Percentiles rank a stretch among this genome's conserved stretches.
These are phyloP conservation scores for Campopleginae sp. DNA, from an alignment of 2,888 invertebrate genomes.

Conservation along the genomic window DNA sequence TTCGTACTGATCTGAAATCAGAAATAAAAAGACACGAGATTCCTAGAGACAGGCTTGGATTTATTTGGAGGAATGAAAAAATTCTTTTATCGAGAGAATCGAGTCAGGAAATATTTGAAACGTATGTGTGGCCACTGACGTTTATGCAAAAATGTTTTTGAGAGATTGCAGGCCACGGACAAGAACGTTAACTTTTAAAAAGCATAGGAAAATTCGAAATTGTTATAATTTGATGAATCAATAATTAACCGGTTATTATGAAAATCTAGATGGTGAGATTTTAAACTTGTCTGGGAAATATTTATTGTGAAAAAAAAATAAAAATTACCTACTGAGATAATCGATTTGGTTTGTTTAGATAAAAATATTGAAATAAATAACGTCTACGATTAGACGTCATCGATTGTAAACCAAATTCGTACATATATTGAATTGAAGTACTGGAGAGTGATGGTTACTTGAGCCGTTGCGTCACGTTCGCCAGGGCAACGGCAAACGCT, in stretches of 20 bases:
- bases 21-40: constrained; percentile 37
- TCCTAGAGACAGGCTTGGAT: constrained; percentile 39
- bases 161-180: not conserved
- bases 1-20: constrained; percentile 74
- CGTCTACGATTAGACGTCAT: constrained; percentile 48
- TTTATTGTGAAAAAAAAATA: constrained; percentile 4
- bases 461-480: constrained; percentile 97
- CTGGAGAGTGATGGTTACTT: constrained; percentile 87
- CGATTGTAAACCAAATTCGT: constrained; percentile 70
- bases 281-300: no score
- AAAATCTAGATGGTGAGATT: no score
- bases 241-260: no score
- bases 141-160: not conserved
- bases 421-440: constrained; percentile 75
- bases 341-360: not conserved
- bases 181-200: not conserved
- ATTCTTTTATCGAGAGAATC: not conserved
- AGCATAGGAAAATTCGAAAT: no score
- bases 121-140: not conserved
- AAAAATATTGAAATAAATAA: constrained; percentile 21
- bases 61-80: constrained; percentile 11
- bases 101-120: not conserved
- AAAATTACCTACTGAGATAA: constrained; percentile 16
- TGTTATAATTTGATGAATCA: no score
- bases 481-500: constrained; percentile 99